These are phyloP conservation scores for Sisor rabdophorus DNA, from an alignment of 2,113 vertebrate species.

Conservation along the genomic window DNA sequence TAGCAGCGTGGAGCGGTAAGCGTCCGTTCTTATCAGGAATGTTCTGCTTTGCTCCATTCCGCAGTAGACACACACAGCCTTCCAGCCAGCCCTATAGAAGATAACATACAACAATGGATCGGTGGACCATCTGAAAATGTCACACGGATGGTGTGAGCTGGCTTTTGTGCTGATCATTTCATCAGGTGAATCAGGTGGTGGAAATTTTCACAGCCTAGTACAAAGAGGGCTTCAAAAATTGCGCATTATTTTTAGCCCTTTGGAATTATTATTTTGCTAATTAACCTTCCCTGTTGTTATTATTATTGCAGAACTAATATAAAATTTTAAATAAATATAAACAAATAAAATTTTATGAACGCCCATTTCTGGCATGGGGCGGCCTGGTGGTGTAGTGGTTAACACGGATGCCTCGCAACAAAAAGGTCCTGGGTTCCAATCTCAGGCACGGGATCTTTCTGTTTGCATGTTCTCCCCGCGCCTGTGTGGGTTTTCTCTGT, in stretches of 20 bases:
- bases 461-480: no score
- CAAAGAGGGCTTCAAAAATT: background rate
- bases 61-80: slow-evolving; percentile 81
- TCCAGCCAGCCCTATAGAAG: slow-evolving; percentile 81
- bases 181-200: background rate
- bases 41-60: slow-evolving; percentile 85
- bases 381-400: no score
- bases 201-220: background rate
- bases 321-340: no score
- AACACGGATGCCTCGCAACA: no score
- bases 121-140: slow-evolving; percentile 3
- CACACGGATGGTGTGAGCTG: background rate
- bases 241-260: background rate
- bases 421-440: no score
- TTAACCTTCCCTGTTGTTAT: background rate
- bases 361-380: no score
- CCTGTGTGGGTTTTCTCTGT: no score
- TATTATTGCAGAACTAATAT: background rate
- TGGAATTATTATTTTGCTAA: background rate
- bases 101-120: slow-evolving; percentile 15
- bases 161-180: background rate
- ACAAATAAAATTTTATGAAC: no score
- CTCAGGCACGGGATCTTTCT: no score
- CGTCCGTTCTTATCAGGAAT: slow-evolving; percentile 85
- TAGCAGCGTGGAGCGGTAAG: slow-evolving; percentile 82